These are phyloP conservation scores for Caenorhabditis tropicalis DNA, from an alignment of 1,140 invertebrate genomes.

Conservation along the genomic window DNA sequence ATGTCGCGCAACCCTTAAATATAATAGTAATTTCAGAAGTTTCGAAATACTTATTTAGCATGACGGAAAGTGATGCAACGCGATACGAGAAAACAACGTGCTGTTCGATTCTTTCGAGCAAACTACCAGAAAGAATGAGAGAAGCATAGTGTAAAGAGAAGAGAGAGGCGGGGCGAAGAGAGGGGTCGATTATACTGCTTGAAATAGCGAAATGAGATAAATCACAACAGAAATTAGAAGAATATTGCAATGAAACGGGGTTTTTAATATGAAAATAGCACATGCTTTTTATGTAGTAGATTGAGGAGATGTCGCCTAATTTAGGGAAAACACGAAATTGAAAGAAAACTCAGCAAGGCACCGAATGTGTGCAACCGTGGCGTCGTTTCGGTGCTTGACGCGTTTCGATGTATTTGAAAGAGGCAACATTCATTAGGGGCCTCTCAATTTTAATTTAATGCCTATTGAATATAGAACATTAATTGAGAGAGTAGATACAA, in stretches of 20 bases:
- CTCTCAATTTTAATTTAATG: neutral
- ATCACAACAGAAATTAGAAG: no score
- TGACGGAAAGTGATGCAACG: slow-evolving; percentile 39
- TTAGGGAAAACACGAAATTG: neutral
- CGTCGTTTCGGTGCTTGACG: neutral
- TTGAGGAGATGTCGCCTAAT: neutral
- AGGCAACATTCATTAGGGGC: no score
- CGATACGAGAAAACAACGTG: neutral
- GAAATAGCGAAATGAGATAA: neutral
- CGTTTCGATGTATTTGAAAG: neutral
- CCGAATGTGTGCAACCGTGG: neutral
- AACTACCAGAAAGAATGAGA: neutral
- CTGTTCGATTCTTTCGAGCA: neutral
- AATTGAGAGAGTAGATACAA: no score
- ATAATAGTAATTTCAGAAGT: neutral
- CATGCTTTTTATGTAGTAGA: neutral
- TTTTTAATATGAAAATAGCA: no score
- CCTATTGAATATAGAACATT: no score
- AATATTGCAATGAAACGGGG: no score
- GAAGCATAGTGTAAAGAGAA: neutral
- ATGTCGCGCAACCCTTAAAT: slow-evolving; percentile 5
- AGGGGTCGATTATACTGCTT: neutral
- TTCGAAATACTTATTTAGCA: slow-evolving; percentile 28
- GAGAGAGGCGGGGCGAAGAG: no score
- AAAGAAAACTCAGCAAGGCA: neutral